These are phyloP conservation scores for Barypeithes pellucidus DNA, from an alignment of 2,888 invertebrate species.

Conservation along the genomic window DNA sequence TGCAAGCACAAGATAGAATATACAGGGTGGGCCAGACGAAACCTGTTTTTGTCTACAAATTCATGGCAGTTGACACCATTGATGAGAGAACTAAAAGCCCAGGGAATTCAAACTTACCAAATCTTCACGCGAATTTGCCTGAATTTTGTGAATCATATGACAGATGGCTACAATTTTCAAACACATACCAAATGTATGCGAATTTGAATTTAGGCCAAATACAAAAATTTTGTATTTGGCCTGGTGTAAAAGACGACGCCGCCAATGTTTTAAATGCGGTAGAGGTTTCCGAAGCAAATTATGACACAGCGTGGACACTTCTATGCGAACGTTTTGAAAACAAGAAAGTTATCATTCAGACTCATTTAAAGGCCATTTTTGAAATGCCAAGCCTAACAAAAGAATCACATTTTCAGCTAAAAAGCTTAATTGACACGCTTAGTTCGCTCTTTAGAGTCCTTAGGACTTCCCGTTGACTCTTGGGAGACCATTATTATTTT, in stretches of 20 bases:
- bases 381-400: neutral
- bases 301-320: too few relatives aligned
- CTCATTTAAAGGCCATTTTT: too few relatives aligned
- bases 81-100: conserved; percentile 88
- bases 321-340: too few relatives aligned
- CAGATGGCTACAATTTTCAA: conserved; percentile 8
- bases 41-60: conserved; percentile 87
- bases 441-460: conserved; percentile 5
- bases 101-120: too few relatives aligned
- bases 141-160: conserved; percentile 13
- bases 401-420: conserved; percentile 17
- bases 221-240: neutral
- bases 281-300: too few relatives aligned
- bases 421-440: conserved; percentile 7
- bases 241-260: neutral
- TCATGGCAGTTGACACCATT: conserved; percentile 88
- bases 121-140: conserved; percentile 8
- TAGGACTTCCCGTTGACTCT: conserved; percentile 12
- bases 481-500: conserved; percentile 24
- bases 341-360: neutral
- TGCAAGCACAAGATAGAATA: conserved; percentile 95
- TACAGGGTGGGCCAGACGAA: conserved; percentile 93
- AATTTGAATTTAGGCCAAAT: neutral
- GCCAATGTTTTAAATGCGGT: conserved; percentile 3
- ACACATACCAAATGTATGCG: conserved; percentile 9